phyloP scores from a whole-genome alignment of 30 jellyfish, hydroid and myxozoan species.

The Aurelia sp. region DNA sequence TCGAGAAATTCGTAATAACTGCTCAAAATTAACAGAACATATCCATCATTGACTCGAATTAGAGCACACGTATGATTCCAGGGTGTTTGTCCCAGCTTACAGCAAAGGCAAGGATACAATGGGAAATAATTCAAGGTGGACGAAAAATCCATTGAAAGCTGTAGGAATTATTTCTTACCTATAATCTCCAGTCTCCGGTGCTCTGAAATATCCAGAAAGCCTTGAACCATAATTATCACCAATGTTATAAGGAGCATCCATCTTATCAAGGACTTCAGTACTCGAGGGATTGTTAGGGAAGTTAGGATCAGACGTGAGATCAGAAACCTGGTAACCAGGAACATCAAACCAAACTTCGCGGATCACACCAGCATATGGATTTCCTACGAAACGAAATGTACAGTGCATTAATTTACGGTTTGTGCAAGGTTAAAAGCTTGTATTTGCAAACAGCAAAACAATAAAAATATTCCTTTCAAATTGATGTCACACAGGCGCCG shows the following conservation, averaged over 20 bases:
- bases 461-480: no score
- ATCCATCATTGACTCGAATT: no score
- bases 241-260: slow-evolving; percentile 94
- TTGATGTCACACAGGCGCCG: no score
- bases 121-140: neutral
- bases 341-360: slow-evolving; percentile 97
- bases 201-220: slow-evolving; percentile 92
- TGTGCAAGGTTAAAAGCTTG: no score
- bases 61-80: no score
- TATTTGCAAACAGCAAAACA: no score
- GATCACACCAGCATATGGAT: slow-evolving; percentile 91
- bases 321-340: slow-evolving; percentile 93
- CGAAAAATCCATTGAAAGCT: neutral
- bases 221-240: slow-evolving; percentile 96
- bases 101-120: neutral
- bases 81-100: no score
- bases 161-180: slow-evolving; percentile 40
- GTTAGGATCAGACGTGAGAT: slow-evolving; percentile 83
- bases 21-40: no score
- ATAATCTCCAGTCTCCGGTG: slow-evolving; percentile 98
- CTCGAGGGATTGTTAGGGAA: slow-evolving; percentile 95
- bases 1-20: no score
- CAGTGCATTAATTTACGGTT: no score
- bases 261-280: slow-evolving; percentile 92
- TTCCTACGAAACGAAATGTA: slow-evolving; percentile 44